phyloP scores from a whole-genome alignment of 1,140 invertebrate species.

The Drosophila insularis region DNA sequence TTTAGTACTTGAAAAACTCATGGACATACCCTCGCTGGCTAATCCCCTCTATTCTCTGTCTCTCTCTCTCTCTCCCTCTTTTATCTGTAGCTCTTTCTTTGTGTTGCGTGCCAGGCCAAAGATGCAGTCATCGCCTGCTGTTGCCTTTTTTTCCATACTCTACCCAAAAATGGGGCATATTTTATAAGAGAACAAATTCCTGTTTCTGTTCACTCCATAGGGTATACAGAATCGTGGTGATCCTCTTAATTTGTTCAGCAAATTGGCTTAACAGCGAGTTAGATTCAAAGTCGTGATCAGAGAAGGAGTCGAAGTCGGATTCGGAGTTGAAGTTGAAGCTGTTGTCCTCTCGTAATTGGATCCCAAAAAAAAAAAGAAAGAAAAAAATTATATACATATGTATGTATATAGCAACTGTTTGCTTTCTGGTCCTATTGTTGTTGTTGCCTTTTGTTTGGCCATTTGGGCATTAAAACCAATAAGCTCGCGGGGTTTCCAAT shows the following conservation, averaged over 20 bases:
- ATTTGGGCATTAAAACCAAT: conserved; percentile 19
- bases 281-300: conserved; percentile 20
- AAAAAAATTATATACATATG: neutral
- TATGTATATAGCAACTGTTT: conserved; percentile 66
- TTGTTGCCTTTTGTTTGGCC: conserved; percentile 15
- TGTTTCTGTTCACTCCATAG: neutral
- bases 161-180: neutral
- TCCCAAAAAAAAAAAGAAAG: conserved; percentile 43
- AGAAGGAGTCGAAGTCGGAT: neutral
- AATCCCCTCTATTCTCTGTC: neutral
- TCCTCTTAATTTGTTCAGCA: conserved; percentile 26
- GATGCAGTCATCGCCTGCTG: conserved; percentile 62
- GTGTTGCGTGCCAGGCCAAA: conserved; percentile 38
- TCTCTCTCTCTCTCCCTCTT: conserved; percentile 20
- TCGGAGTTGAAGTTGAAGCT: conserved; percentile 24
- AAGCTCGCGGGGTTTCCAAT: conserved; percentile 19
- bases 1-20: neutral
- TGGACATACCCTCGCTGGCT: neutral
- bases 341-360: conserved; percentile 62
- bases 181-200: no score
- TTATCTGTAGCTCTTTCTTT: conserved; percentile 21
- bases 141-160: conserved; percentile 57
- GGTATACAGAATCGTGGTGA: neutral
- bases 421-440: conserved; percentile 37
- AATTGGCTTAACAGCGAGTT: conserved; percentile 57